Evolutionary conservation across 2,888 invertebrate species (phyloP), one percentile per base, ranked within the genome.

Genomic region (Drosophila ustulata): DNA sequence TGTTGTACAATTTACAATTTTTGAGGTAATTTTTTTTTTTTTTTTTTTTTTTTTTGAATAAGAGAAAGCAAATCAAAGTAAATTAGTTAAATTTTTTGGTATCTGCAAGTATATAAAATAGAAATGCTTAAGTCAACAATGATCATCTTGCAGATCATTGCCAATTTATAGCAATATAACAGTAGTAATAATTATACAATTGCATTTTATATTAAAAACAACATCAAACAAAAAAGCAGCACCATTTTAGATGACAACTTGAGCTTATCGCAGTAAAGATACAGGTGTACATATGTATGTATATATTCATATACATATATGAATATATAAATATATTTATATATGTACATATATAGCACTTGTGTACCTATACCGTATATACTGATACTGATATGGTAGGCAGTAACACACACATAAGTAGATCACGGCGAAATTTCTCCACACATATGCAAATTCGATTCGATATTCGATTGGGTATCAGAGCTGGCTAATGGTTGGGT

Each of bases 31-130:
- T 59, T 73, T 70, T 58, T 63, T 66, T 63, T 58, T 59, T 67
- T 69, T 71, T 79, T 71, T 69, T 83, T 80, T 70, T 70, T 83
- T 75, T 81, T 85, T 90, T 90, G 88, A 90, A 90, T 90, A 90
- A 91, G 90, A 90, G 88, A 90, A 90, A 91, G 90, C 88, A 90
- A 90, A 90, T 91, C 88, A 90, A 90, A 90, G 89, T 87, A 88
- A 88, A 90, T 90, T 91, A 90, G 91, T 89, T 91, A 90, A 89
- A 87, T 87, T 85, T 49, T 84, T 84, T 87, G 87, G 82, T 82
- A 88, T 89, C 88, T 89, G 88, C 84, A 88, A 89, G 78, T 88
- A 88, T 80, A 82, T 84, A 90, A 83, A 80, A 80, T 87, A 87
- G 85, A 85, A 88, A 86, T 86, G 81, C 88, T 89, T 84, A 89